These are phyloP conservation scores for Megalopta genalis DNA, from an alignment of 1,140 invertebrate species.

Conservation along the genomic window DNA sequence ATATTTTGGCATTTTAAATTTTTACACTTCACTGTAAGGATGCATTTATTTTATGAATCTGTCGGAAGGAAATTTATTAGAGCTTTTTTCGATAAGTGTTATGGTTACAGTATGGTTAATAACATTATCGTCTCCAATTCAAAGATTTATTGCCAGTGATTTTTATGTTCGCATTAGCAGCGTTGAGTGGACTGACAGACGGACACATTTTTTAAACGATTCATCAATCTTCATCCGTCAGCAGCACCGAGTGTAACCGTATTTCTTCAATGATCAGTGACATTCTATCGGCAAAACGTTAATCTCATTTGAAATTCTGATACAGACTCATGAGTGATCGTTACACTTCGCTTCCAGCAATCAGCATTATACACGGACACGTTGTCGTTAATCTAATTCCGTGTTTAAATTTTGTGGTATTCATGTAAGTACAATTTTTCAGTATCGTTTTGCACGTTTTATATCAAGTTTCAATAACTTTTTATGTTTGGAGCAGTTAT, in stretches of 20 bases:
- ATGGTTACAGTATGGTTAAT: too few species aligned
- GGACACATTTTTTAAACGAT: neutral
- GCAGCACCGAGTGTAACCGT: neutral
- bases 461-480: too few species aligned
- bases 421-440: neutral
- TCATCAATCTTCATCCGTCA: neutral
- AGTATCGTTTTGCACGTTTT: too few species aligned
- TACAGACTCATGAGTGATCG: neutral
- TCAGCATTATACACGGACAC: neutral
- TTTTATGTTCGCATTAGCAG: too few species aligned
- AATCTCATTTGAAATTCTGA: neutral
- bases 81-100: too few species aligned
- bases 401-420: neutral
- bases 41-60: too few species aligned
- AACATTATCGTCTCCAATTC: neutral
- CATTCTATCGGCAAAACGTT: neutral
- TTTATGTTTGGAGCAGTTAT: too few species aligned
- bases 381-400: neutral
- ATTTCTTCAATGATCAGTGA: neutral
- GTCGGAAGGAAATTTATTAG: too few species aligned
- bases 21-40: too few species aligned
- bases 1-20: too few species aligned
- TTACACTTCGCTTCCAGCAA: neutral
- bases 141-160: neutral
- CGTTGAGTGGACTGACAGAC: neutral